phyloP scores from a whole-genome alignment of 2,797 vertebrate genomes.

The Pelodytes ibericus region DNA sequence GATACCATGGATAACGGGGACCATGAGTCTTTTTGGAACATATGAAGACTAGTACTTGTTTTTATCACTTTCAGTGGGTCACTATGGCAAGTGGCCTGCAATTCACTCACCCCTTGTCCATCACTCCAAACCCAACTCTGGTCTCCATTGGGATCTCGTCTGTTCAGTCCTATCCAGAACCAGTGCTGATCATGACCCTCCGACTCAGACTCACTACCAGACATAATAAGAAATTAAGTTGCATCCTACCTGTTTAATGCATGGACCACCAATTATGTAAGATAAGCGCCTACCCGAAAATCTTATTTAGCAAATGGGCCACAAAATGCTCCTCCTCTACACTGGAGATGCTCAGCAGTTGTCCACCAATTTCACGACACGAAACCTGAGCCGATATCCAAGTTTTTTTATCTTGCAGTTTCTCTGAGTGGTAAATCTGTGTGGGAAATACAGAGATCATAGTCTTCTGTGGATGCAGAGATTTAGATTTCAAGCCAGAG shows the following conservation, averaged over 20 bases:
- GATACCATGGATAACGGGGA: too few relatives aligned
- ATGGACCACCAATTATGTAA: neutral
- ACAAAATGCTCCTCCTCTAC: conserved; percentile 89
- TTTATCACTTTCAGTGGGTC: neutral
- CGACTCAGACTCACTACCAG: conserved; percentile 73
- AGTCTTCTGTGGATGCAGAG: neutral
- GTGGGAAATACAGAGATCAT: neutral
- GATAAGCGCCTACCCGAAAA: conserved; percentile 79
- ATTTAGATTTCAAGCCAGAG: neutral
- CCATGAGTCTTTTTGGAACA: too few relatives aligned
- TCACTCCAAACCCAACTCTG: conserved; percentile 95
- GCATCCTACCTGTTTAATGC: neutral
- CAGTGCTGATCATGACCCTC: conserved; percentile 93
- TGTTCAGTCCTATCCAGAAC: conserved; percentile 96
- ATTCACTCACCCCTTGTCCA: conserved; percentile 82
- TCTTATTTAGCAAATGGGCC: conserved; percentile 84
- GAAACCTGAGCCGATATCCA: conserved; percentile 87
- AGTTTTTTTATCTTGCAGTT: conserved; percentile 81
- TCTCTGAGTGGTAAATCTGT: conserved; percentile 85
- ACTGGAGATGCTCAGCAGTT: conserved; percentile 86
- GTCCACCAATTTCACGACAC: conserved; percentile 83
- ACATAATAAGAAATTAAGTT: neutral
- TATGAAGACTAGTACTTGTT: neutral
- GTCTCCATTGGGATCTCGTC: conserved; percentile 81
- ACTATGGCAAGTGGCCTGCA: neutral